Conservation (phyloP, 2,113 vertebrate genomes). For the Scalopus aquaticus region DNA sequence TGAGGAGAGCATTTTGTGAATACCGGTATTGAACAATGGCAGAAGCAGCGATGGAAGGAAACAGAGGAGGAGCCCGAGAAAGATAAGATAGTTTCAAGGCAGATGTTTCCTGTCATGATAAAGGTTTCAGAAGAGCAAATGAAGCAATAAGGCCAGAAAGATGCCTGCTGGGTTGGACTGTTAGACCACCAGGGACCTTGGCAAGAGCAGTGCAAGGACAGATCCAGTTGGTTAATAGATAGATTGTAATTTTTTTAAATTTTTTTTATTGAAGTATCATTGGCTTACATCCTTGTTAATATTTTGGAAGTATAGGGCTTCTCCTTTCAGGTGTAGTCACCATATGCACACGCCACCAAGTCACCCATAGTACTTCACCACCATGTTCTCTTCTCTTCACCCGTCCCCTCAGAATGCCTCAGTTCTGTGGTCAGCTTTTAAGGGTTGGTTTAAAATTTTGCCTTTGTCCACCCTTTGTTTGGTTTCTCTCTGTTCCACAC, state of each 20-base stretch:
- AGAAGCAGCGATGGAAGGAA: background rate
- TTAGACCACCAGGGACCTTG: background rate
- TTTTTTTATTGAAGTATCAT: no score
- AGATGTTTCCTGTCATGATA: background rate
- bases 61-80: background rate
- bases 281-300: no score
- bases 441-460: no score
- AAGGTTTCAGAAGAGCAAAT: background rate
- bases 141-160: background rate
- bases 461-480: no score
- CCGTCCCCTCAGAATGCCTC: no score
- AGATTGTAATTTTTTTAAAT: background rate
- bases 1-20: background rate
- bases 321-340: no score
- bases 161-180: background rate
- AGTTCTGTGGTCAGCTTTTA: no score
- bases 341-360: no score
- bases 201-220: background rate
- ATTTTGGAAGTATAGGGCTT: no score
- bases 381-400: no score
- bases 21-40: background rate
- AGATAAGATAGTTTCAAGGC: background rate
- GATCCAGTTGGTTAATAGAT: background rate
- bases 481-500: no score
- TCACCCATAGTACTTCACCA: no score